Conservation (phyloP, 2,888 invertebrate genomes). For the Malthinus seriepunctatus region DNA sequence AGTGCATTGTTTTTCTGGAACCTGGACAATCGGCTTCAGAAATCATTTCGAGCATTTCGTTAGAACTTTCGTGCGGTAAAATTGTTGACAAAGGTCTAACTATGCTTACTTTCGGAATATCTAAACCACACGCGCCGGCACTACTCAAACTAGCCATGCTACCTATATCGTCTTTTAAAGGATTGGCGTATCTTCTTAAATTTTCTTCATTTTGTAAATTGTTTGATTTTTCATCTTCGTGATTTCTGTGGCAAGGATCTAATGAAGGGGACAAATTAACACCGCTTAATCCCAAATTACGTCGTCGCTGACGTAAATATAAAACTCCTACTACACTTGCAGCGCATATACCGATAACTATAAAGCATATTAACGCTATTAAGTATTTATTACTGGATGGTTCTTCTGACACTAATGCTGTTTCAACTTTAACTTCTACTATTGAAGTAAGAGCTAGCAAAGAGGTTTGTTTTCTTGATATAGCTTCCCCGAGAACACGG, state of each 20-base stretch:
- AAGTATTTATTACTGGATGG: constrained; percentile 58
- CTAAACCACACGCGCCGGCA: constrained; percentile 47
- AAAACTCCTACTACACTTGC: constrained; percentile 56
- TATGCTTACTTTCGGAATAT: constrained; percentile 55
- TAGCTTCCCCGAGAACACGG: constrained; percentile 63
- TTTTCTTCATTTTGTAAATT: constrained; percentile 92
- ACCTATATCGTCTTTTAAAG: constrained; percentile 58
- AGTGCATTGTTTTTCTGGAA: constrained; percentile 50
- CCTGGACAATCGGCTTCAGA: constrained; percentile 60
- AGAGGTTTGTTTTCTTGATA: constrained; percentile 65
- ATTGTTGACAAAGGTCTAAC: constrained; percentile 54
- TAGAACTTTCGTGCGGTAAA: constrained; percentile 54
- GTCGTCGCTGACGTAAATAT: constrained; percentile 61
- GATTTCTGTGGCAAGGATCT: constrained; percentile 66
- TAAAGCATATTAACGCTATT: constrained; percentile 55
- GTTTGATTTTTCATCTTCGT: constrained; percentile 87
- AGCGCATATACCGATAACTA: constrained; percentile 51
- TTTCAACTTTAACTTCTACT: constrained; percentile 77
- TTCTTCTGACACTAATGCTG: constrained; percentile 63
- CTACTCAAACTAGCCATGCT: constrained; percentile 56
- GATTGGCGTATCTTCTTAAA: constrained; percentile 61
- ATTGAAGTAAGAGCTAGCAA: constrained; percentile 70
- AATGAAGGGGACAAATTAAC: constrained; percentile 59
- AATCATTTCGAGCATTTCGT: constrained; percentile 67
- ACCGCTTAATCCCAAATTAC: constrained; percentile 58